phyloP scores from a whole-genome alignment of 1,140 invertebrate species.

The Drosophila sproati region DNA sequence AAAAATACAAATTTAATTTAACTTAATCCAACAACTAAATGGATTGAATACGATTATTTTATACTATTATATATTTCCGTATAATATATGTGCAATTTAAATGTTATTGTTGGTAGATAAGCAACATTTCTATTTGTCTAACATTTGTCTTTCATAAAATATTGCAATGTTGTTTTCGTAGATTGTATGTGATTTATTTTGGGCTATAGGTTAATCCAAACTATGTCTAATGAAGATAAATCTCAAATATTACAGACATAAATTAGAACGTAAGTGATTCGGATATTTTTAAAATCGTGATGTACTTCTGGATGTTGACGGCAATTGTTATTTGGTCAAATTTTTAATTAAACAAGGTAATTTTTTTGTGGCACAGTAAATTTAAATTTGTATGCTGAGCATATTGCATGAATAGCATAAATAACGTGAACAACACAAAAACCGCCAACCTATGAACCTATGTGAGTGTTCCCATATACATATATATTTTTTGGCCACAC shows the following conservation, averaged over 20 bases:
- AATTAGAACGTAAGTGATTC: conserved; percentile 13
- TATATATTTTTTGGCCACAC: conserved; percentile 29
- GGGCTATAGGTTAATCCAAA: neutral
- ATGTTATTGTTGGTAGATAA: neutral
- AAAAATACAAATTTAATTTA: no score
- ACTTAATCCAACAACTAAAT: no score
- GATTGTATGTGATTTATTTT: conserved; percentile 16
- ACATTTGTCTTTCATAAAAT: no score
- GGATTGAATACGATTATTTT: no score
- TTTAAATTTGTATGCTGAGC: conserved; percentile 25
- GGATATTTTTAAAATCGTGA: neutral
- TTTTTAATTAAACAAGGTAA: conserved; percentile 29
- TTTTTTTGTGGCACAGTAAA: conserved; percentile 3
- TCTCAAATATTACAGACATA: neutral
- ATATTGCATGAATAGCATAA: conserved; percentile 4
- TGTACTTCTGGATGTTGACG: neutral
- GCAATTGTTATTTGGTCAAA: neutral
- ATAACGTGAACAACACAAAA: neutral
- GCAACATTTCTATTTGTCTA: neutral
- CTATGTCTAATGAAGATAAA: neutral
- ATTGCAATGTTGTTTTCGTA: no score
- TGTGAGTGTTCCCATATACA: conserved; percentile 23
- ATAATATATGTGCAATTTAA: neutral
- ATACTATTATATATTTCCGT: neutral
- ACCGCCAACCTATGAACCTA: neutral